phyloP scores from a whole-genome alignment of 2,113 vertebrate genomes.

The Callorhinus ursinus region DNA sequence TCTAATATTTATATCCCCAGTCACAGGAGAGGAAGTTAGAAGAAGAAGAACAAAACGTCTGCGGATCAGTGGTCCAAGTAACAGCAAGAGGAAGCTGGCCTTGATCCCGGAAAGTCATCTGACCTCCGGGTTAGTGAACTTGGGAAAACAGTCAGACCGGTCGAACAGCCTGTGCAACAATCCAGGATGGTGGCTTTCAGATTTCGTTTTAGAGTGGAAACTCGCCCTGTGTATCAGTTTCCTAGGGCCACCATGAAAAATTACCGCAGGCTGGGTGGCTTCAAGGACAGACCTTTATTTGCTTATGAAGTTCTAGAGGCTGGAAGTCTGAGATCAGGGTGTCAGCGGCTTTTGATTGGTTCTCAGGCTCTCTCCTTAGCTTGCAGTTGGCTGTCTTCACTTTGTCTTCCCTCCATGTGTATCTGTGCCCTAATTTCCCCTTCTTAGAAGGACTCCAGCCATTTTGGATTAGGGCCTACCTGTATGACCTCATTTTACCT shows the following conservation, averaged over 20 bases:
- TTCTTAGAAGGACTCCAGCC: neutral
- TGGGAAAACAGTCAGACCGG: neutral
- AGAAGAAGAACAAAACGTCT: conserved; percentile 25
- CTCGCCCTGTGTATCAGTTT: neutral
- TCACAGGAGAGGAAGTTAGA: conserved; percentile 67
- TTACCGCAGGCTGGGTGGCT: neutral
- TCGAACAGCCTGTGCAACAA: neutral
- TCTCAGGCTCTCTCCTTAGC: neutral
- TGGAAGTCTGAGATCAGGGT: neutral
- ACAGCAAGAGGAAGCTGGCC: conserved; percentile 68
- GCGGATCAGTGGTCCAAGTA: neutral
- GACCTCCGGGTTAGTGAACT: neutral
- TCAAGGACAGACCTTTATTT: neutral
- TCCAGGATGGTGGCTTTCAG: neutral
- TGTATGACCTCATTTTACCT: neutral
- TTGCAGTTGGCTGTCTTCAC: neutral
- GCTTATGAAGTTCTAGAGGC: neutral
- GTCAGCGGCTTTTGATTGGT: too few species aligned
- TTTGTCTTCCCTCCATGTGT: neutral
- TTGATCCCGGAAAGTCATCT: conserved; percentile 66
- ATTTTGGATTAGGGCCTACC: neutral
- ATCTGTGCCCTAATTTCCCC: neutral
- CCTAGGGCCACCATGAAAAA: neutral
- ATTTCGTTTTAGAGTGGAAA: neutral
- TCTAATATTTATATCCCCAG: neutral